These are phyloP conservation scores for Cheilosia grossa DNA, from an alignment of 2,888 invertebrate genomes.

Conservation along the genomic window DNA sequence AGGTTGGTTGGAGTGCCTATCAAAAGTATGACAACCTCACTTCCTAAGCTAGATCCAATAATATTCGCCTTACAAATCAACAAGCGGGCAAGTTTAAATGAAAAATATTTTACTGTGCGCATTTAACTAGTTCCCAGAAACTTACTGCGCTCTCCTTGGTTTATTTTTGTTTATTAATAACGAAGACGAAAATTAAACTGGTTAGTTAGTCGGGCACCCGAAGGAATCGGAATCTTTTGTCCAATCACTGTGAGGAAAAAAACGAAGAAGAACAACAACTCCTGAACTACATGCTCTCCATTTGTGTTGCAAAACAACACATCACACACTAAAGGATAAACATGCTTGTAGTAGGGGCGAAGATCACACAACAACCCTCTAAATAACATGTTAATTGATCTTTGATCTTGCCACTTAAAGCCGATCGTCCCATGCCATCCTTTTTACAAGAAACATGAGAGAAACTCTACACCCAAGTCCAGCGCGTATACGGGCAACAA, in stretches of 20 bases:
- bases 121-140: constrained; percentile 25
- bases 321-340: constrained; percentile 59
- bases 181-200: constrained; percentile 28
- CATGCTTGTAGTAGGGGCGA: constrained; percentile 32
- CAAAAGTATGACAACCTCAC: too few relatives aligned
- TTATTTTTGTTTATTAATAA: constrained; percentile 30
- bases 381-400: constrained; percentile 74
- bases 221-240: constrained; percentile 41
- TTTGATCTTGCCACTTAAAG: constrained; percentile 74
- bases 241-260: constrained; percentile 19
- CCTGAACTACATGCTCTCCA: constrained; percentile 32
- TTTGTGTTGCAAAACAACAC: constrained; percentile 19
- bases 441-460: constrained; percentile 47
- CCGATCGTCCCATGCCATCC: constrained; percentile 66
- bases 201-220: constrained; percentile 11
- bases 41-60: neutral
- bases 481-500: neutral
- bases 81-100: constrained; percentile 7
- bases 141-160: neutral
- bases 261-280: neutral
- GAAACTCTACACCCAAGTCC: constrained; percentile 18
- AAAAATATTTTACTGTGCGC: neutral
- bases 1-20: too few relatives aligned
- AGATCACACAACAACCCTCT: constrained; percentile 70
- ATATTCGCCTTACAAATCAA: constrained; percentile 3